Evolutionary conservation across 2,113 vertebrate genomes (phyloP).

Genomic region (Spea multiplicata): DNA sequence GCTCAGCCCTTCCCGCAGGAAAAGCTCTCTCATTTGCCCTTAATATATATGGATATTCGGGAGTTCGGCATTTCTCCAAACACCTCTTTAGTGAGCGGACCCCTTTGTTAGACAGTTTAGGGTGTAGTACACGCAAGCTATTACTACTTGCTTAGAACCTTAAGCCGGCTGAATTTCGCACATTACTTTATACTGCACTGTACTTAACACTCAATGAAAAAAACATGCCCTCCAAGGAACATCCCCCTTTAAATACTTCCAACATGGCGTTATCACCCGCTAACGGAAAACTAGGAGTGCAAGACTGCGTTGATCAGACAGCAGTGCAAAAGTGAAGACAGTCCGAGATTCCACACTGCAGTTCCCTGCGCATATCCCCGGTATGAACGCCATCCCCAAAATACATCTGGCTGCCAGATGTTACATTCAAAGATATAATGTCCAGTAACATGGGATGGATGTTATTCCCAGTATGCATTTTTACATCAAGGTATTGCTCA

Average conservation of each 20-base stretch:
- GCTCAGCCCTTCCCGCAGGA: too few relatives aligned
- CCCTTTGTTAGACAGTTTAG: too few relatives aligned
- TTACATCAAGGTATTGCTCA: conserved; percentile 17
- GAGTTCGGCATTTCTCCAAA: too few relatives aligned
- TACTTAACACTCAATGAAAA: too few relatives aligned
- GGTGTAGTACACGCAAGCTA: too few relatives aligned
- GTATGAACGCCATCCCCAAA: conserved; percentile 14
- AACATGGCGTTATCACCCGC: not conserved
- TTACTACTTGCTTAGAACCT: too few relatives aligned
- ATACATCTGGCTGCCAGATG: conserved; percentile 14
- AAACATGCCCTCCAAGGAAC: too few relatives aligned
- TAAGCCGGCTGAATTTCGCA: too few relatives aligned
- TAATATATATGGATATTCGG: too few relatives aligned
- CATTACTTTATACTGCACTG: too few relatives aligned
- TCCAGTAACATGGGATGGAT: conserved; percentile 19
- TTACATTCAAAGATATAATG: conserved; percentile 8
- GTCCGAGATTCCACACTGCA: not conserved
- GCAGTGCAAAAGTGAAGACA: not conserved
- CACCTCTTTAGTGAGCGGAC: too few relatives aligned
- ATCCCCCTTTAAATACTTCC: not conserved
- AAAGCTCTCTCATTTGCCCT: too few relatives aligned
- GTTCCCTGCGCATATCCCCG: not conserved
- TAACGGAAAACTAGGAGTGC: not conserved
- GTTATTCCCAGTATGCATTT: conserved; percentile 31
- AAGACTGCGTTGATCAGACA: not conserved